A percentile compares a stretch with the other conserved stretches of the same genome.
Conservation (phyloP, 1,140 invertebrate species). For the Leguminivora glycinivorella region DNA sequence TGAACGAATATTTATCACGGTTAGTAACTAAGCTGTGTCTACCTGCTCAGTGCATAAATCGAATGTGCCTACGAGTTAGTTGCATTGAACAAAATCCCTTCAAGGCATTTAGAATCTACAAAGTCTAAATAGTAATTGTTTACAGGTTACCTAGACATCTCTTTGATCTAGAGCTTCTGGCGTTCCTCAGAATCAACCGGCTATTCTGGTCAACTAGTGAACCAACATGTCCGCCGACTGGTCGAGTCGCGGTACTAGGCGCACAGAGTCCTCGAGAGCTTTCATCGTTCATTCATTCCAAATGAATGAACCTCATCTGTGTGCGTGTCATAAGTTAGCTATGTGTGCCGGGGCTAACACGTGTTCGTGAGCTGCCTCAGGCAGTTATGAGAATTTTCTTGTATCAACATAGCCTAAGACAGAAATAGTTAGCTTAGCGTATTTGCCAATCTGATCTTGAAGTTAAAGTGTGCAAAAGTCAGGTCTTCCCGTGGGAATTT, state of each 20-base stretch:
- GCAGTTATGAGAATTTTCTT: slow-evolving; percentile 76
- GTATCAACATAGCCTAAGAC: slow-evolving; percentile 70
- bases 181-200: not conserved
- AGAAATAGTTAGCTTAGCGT: slow-evolving; percentile 66
- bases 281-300: slow-evolving; percentile 63
- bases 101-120: not conserved
- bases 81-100: not conserved
- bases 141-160: not conserved
- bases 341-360: slow-evolving; percentile 50
- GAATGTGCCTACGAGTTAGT: too few species aligned
- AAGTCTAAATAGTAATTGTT: not conserved
- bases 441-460: slow-evolving; percentile 51
- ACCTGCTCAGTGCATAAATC: too few species aligned
- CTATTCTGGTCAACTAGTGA: slow-evolving; percentile 50
- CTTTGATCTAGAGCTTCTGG: slow-evolving; percentile 4
- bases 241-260: slow-evolving; percentile 66
- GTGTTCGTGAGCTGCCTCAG: slow-evolving; percentile 64
- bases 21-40: not conserved
- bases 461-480: slow-evolving; percentile 30
- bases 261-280: slow-evolving; percentile 59
- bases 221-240: slow-evolving; percentile 70
- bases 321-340: slow-evolving; percentile 43
- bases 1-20: not conserved
- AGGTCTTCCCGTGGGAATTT: slow-evolving; percentile 12
- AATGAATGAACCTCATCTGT: slow-evolving; percentile 64